phyloP scores from a whole-genome alignment of 2,113 vertebrate species.

The Bostrychus sinensis region DNA sequence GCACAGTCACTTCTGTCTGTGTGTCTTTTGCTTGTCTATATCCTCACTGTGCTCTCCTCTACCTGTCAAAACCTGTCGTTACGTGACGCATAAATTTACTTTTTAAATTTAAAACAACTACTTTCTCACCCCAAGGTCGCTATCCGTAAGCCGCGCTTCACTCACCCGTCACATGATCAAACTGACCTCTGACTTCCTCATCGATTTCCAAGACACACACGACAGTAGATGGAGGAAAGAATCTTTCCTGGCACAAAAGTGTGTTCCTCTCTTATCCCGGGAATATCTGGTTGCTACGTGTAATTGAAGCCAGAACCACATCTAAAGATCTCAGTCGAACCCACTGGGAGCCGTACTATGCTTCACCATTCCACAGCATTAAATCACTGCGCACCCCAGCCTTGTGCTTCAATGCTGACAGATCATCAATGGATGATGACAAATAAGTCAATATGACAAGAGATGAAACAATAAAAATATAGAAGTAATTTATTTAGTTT shows the following conservation, averaged over 20 bases:
- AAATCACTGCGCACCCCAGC: constrained; percentile 61
- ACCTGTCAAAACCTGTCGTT: constrained; percentile 16
- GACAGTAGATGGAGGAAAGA: constrained; percentile 61
- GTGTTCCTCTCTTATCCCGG: constrained; percentile 74
- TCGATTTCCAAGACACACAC: constrained; percentile 46
- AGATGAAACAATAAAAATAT: constrained; percentile 7
- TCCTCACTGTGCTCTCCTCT: constrained; percentile 18
- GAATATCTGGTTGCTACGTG: constrained; percentile 82
- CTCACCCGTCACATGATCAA: constrained; percentile 58
- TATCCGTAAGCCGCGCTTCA: constrained; percentile 22
- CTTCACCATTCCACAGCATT: constrained; percentile 71
- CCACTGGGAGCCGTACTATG: constrained; percentile 55
- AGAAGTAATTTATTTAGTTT: not conserved
- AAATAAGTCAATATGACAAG: constrained; percentile 33
- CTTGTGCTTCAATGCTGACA: constrained; percentile 72
- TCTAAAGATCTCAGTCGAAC: constrained; percentile 79
- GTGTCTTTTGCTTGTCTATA: not conserved
- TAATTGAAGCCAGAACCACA: constrained; percentile 85
- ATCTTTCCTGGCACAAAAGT: constrained; percentile 74
- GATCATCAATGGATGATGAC: constrained; percentile 78
- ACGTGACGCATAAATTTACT: constrained; percentile 21
- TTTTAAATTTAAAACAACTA: constrained; percentile 16
- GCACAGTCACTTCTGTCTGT: not conserved
- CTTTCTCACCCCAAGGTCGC: constrained; percentile 23
- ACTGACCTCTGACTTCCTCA: constrained; percentile 44